Base-by-base conservation (phyloP, 2,888 invertebrate genomes). In the Onchidella celtica region DNA sequence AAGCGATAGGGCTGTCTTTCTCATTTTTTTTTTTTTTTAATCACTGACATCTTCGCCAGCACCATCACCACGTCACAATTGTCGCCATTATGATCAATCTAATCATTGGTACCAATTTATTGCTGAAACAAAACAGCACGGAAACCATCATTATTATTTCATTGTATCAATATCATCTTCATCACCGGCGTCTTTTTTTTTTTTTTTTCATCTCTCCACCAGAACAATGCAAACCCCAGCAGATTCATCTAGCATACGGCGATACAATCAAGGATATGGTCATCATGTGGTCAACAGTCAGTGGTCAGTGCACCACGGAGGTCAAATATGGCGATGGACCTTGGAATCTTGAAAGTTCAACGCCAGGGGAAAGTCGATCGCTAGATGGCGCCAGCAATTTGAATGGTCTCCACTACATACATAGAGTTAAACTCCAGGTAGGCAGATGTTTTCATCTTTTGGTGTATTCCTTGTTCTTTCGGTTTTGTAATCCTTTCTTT, bases 281-380 rank as follows among this genome's bases (percentile, higher is more conserved):
- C 17, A 81, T 85, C 36, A 72, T 83, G 76, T 85, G 85, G 85
- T 79, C 83, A 29, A 81, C 85, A 1, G 72, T 47, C 14, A 80
- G 66, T 34, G 78, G 70, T 70, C 47, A 69, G 40, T 79, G 84
- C 75, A 17, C 57, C 40, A 72, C 76, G 2, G 14, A 17, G 21
- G 76, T 84, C 57, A 38, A 47, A 34, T 84, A 76, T 40, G 76
- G 81, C 17, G 59, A 55, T 29, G 63, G 61, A 6, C 84, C 76
- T 17, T 82, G 75, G 59, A 24, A 14, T 14, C 70, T 72, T 2
- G 40, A 6, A n/a, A 6, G 29, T 21, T 17, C 36, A 2, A 70
- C 36, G 24, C 32, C 70, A 0, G 83, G 83, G 21, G 55, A 68
- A n/a, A 79, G 79, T 59, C 34, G 17, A 14, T 38, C 55, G n/a